Evolutionary conservation across 2,797 vertebrate species (phyloP), one percentile per base, ranked within the genome.

Genomic region (Cossypha heuglini): DNA sequence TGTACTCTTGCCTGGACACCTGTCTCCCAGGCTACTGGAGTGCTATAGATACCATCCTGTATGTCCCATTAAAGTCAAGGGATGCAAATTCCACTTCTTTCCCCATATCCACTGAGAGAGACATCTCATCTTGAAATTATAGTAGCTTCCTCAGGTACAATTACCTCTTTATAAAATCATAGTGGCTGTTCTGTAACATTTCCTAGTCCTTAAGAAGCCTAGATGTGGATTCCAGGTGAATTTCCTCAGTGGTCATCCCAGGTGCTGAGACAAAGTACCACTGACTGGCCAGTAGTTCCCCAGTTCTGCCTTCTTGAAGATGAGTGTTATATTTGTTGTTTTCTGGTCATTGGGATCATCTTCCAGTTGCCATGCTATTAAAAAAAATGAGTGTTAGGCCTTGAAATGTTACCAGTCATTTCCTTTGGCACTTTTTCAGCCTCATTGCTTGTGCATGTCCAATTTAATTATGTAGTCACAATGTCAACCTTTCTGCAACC

Each of bases 1-100:
- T 31, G 3, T 33, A 19, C 1, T 49, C 21, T 58, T 54, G 7
- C 49, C 6, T 17, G 16, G 8, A 38, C 22, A 54, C 4, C 14
- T 40, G 9, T 35, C 16, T 10, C 16, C 31, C 43, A 28, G 7
- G 5, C 3, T 46, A 6, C 5, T 51, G 13, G 6, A 52, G 16
- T 26, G 10, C 15, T 45, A 4, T 5, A 26, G 16, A 33, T 16
- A 25, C 4, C 4, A 52, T 16, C 1, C 17, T 29, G 0, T 16
- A n/a, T 11, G 6, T 10, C 12, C 24, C 71, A 13, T 40, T 33
- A 51, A 59, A 69, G 28, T 71, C 19, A 82, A 69, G 3, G 9
- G 40, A 42, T 78, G 13, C 1, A 67, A 62, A 24, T 57, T n/a
- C 5, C 1, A 5, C 11, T 37, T 5, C 19, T 43, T 67, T 74